Evolutionary conservation across 2,888 invertebrate genomes (phyloP).

Genomic region (Hemistola chrysoprasaria): DNA sequence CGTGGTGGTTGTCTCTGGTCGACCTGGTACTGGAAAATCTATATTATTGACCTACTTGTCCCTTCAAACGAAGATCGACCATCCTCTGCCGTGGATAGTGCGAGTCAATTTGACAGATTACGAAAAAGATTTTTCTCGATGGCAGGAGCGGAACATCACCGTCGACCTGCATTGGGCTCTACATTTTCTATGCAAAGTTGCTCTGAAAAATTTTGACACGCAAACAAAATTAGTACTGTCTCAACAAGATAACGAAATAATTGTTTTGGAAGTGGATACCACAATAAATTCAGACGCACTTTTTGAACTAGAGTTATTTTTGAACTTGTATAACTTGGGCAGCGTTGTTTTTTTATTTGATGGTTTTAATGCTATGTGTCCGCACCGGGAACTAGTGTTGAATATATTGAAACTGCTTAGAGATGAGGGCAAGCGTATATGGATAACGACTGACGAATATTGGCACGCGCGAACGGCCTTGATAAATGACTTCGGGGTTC

Average conservation of each 20-base stretch:
- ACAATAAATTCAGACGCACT: constrained; percentile 21
- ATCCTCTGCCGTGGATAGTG: constrained; percentile 40
- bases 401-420: constrained; percentile 33
- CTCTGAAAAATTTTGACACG: constrained; percentile 31
- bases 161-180: constrained; percentile 17
- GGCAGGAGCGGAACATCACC: constrained; percentile 26
- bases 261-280: constrained; percentile 15
- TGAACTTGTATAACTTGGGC: constrained; percentile 36
- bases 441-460: constrained; percentile 42
- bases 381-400: constrained; percentile 38
- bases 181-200: constrained; percentile 34
- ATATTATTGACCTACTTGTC: constrained; percentile 41
- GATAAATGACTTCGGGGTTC: constrained; percentile 29
- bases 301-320: constrained; percentile 40
- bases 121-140: constrained; percentile 30
- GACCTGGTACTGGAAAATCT: constrained; percentile 43
- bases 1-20: constrained; percentile 35
- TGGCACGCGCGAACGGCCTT: constrained; percentile 27
- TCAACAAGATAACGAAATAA: constrained; percentile 19
- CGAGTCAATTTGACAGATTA: constrained; percentile 36
- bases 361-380: constrained; percentile 41
- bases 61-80: constrained; percentile 34
- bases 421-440: constrained; percentile 34
- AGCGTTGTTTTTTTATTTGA: constrained; percentile 42
- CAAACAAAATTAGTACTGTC: constrained; percentile 24